Percentiles rank a stretch among this genome's conserved stretches.
phyloP scores from a whole-genome alignment of 2,797 vertebrate species.

The Enteromius thamalakanensis region DNA sequence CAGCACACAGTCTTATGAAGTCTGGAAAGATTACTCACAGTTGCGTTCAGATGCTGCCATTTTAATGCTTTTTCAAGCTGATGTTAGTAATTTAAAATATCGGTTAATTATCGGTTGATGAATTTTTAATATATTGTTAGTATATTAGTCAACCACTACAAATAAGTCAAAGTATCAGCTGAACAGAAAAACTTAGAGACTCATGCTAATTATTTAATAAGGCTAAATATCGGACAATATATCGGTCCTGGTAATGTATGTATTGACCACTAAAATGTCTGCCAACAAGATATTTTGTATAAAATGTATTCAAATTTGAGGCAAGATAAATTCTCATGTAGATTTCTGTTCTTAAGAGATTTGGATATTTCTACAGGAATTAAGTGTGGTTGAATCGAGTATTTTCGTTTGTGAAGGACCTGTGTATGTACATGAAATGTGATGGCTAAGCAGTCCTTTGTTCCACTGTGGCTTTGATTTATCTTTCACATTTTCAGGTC shows the following conservation, averaged over 20 bases:
- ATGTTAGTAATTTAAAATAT: not conserved
- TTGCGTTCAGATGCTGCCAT: not conserved
- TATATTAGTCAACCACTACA: not conserved
- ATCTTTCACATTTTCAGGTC: slow-evolving; percentile 1
- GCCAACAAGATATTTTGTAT: not conserved
- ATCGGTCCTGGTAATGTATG: not conserved
- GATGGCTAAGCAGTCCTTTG: slow-evolving; percentile 5
- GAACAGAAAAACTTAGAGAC: not conserved
- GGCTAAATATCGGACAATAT: not conserved
- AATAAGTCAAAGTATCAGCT: not conserved
- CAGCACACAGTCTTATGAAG: too few species aligned
- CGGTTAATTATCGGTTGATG: not conserved
- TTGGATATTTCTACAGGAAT: not conserved
- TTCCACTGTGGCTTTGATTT: slow-evolving; percentile 13
- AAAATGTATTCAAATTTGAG: not conserved
- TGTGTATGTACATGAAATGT: not conserved
- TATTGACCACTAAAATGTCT: not conserved
- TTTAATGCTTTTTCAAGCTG: not conserved
- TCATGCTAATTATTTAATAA: not conserved
- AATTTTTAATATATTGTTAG: not conserved
- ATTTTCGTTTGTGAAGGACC: not conserved
- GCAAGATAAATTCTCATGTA: not conserved
- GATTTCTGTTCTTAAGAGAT: not conserved
- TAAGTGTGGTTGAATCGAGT: not conserved
- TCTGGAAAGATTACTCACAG: too few species aligned